Evolutionary conservation across 2,113 vertebrate genomes (phyloP).

Genomic region (Pantherophis guttatus): DNA sequence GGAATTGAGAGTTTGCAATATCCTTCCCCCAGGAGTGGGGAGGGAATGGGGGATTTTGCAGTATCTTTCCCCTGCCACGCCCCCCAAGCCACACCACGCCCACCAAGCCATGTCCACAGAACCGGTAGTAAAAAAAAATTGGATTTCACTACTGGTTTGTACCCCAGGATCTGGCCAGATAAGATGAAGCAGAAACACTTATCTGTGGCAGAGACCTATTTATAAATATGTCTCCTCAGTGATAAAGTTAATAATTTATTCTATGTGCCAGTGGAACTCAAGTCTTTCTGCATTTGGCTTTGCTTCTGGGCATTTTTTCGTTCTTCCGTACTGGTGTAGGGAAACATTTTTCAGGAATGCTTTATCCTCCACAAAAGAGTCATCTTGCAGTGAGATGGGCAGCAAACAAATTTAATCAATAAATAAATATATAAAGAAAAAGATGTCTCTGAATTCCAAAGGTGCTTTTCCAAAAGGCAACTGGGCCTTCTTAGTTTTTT

Average conservation of each 20-base stretch:
- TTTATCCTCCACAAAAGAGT: neutral
- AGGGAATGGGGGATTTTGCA: too few species aligned
- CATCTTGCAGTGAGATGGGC: too few species aligned
- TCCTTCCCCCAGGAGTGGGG: too few species aligned
- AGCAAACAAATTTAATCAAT: neutral
- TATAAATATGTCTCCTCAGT: neutral
- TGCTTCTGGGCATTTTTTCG: neutral
- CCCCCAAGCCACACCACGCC: too few species aligned
- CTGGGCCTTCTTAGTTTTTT: neutral
- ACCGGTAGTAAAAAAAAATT: too few species aligned
- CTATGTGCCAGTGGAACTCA: neutral
- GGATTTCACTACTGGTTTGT: neutral
- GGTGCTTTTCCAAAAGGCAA: neutral
- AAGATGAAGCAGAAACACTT: neutral
- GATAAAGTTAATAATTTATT: neutral
- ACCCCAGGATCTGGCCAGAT: neutral
- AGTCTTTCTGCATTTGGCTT: neutral
- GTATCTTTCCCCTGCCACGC: too few species aligned
- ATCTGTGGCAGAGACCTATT: neutral
- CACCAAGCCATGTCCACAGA: too few species aligned
- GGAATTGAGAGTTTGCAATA: too few species aligned
- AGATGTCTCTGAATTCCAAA: neutral
- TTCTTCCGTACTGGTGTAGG: neutral
- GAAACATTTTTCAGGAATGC: neutral
- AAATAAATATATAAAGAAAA: neutral